Base-by-base conservation (phyloP, 1,140 invertebrate species). In the Pseudomyrmex sp. region DNA sequence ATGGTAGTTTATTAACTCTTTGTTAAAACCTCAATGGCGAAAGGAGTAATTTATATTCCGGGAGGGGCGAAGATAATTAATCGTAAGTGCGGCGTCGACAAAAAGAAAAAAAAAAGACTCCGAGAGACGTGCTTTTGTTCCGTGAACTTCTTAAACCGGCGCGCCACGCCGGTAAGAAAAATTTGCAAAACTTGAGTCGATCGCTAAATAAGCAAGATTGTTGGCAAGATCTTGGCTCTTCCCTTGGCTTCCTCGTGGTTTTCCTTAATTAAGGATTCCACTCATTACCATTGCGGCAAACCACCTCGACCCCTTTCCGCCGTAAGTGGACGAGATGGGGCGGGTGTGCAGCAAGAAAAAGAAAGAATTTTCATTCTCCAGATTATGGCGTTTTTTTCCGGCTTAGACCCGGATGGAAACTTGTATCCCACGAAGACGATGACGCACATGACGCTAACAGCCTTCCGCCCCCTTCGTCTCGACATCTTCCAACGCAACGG, bases 371-470 rank as follows among this genome's bases (percentile, higher is more conserved):
- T 75, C 44, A 68, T 73, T 85, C 63, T 69, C 35, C 56, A 56
- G 48, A 75, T 54, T 69, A 58, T 69, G 50, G n/a, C 63, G 52
- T 74, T 82, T 72, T 72, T 70, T 72, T 80, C 13, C 44, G 66
- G 8, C 65, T 72, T 48, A 58, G 44, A 65, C 46, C 26, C 59
- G 26, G 61, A 75, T 82, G 62, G 61, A 74, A 82, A 75, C 79
- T 82, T 75, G 72, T 82, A 82, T 75, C 70, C 59, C 9, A 48
- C 48, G 18, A 74, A 73, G 70, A 63, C 70, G 68, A 76, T 56
- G 85, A 82, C 83, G 83, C 87, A 87, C 83, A 84, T 88, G 87
- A 83, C 75, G 65, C 82, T 87, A 88, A 88, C 87, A 76, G 87
- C 77, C 76, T 85, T 62, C 73, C 74, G 35, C 52, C 70, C 70